Conservation (phyloP, 2,113 vertebrate genomes). For the Kryptolebias marmoratus region DNA sequence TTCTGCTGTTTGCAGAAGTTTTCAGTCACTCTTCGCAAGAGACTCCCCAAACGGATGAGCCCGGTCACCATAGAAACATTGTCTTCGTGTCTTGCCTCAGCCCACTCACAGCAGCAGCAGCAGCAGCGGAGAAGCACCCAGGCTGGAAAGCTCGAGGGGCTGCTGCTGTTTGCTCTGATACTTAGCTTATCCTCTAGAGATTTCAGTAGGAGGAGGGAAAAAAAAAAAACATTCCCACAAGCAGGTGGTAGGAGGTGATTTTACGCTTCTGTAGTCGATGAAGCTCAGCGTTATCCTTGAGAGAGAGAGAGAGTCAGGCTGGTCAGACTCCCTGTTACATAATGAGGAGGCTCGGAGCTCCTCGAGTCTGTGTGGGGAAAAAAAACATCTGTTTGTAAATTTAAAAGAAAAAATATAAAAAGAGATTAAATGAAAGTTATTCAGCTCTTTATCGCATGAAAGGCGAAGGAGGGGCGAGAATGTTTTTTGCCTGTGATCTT, state of each 20-base stretch:
- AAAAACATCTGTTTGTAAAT: not conserved
- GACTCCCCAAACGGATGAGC: constrained; percentile 38
- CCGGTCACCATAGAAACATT: constrained; percentile 75
- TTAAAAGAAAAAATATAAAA: not conserved
- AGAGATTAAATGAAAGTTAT: too few relatives aligned
- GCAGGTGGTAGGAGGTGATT: constrained; percentile 31
- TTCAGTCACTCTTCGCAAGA: constrained; percentile 32
- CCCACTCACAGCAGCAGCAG: constrained; percentile 63
- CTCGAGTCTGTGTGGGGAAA: not conserved
- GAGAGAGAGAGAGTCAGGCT: not conserved
- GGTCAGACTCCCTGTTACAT: not conserved
- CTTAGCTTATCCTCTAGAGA: constrained; percentile 42
- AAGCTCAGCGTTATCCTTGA: constrained; percentile 11
- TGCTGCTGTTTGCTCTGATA: constrained; percentile 37
- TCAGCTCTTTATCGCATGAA: too few relatives aligned
- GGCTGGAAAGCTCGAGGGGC: constrained; percentile 56
- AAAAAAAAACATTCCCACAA: constrained; percentile 42
- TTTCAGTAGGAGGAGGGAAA: constrained; percentile 15
- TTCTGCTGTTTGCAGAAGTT: constrained; percentile 32
- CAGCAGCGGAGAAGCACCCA: constrained; percentile 39
- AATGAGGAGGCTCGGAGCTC: not conserved
- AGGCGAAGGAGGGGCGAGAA: too few relatives aligned
- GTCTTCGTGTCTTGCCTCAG: constrained; percentile 61
- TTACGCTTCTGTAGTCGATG: constrained; percentile 2
- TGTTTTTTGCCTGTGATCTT: too few relatives aligned